Evolutionary conservation across 1,140 invertebrate species (phyloP), one percentile per base, ranked within the genome.

Genomic region (Notospermus geniculatus): DNA sequence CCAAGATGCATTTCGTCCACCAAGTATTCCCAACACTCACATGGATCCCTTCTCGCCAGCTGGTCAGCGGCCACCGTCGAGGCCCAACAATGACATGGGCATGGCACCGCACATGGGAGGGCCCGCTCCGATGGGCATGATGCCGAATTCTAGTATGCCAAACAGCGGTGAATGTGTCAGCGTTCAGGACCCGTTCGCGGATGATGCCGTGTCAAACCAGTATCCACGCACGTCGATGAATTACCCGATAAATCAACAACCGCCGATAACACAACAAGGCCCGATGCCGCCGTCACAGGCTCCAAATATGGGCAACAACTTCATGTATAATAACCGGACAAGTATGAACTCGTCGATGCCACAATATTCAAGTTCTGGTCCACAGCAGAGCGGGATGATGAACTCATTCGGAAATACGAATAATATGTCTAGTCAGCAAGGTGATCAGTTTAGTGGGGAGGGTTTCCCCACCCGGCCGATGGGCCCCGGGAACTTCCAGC

Each of bases 1-100:
- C 55, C 91, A 93, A 85, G 92, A 95, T 82, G 93, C 92, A 67
- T 94, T 95, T 83, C 89, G 88, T 59, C 86, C 89, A 65, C 86
- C 86, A 64, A 76, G 75, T 27, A 70, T 73, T 54, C 78, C 76
- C 68, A 86, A 80, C 60, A 77, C 88, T 56, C 86, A 89, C 57
- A 90, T 94, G 86, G 92, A 95, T 79, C 88, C 89, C 32, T 94
- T 79, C 62, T 64, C 91, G 79, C 85, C 86, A 54, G 71, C 68
- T 25, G 86, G 85, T 62, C 92, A 91, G 81, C 81, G 82, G 19
- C 80, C 82, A 11, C 72, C 73, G 28, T 60, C 67, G 11, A 73
- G 73, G 66, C 68, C 69, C 58, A 74, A 82, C 55, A n/a, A n/a
- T n/a, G 80, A 82, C 27, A 75, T 77, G 74, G 70, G 70, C 54